Base-by-base conservation (phyloP, 2,113 vertebrate genomes). In the Chaetops frenatus region DNA sequence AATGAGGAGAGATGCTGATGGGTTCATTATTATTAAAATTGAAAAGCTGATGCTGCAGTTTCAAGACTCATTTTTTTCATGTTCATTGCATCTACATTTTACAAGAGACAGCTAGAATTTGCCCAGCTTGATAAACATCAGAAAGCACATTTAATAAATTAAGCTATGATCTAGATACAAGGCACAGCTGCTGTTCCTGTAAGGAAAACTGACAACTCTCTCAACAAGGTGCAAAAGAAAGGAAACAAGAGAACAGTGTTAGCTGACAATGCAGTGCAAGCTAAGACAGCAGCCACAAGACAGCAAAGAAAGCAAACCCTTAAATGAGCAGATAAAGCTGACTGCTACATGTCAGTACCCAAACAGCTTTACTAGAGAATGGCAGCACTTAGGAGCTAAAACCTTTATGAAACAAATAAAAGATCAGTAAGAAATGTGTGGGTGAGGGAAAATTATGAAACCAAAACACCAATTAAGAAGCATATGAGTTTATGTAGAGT, bases 401-500 rank as follows among this genome's bases (percentile, higher is more conserved):
- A 71, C 70, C 51, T 56, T 84, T 15, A 67, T 24, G 48, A 84
- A 95, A 88, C 72, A 86, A 94, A 82, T 45, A 76, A 90, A 82
- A 12, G 35, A 60, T 58, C 51, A 23, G 3, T 45, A 78, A 35
- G 51, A 70, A 89, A 86, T 45, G 81, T 15, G 16, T 31, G 9
- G 72, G 60, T 25, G 25, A 81, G 15, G 35, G 48, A 51, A 95
- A 95, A 95, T 93, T 86, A 96, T 3, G 20, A 96, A 95, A 94
- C 94, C 82, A 65, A 82, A 94, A 85, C 92, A 93, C 81, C 0
- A 0, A 53, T 92, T 90, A 91, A 86, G 88, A 89, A 96, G 88
- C 92, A 78, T 58, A 91, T 67, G 92, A 94, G 94, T 97, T 95
- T 96, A 97, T 94, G 88, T 86, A 95, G 80, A 92, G 79, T 84